Base-by-base conservation (phyloP, 2,113 vertebrate species). In the Psilopsiagon aymara region DNA sequence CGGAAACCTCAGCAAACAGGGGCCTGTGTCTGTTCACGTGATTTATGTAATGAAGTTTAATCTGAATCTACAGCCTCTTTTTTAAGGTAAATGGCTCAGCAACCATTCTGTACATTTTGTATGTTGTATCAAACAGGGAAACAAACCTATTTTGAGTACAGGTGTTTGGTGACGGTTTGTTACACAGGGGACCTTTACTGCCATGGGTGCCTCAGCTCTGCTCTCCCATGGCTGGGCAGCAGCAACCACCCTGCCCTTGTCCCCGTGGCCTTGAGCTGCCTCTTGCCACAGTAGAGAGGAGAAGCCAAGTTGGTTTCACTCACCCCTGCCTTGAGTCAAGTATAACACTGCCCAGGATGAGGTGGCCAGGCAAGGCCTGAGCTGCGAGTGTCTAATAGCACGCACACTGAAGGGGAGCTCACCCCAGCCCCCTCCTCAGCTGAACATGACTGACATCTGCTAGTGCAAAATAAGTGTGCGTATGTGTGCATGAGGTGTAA, bases 71-170 rank as follows among this genome's bases (percentile, higher is more conserved):
- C 71, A 21, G 88, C 97, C 70, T 97, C 97, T 97, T 98, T 98
- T 96, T 97, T 97, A 98, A 98, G 86, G 95, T 97, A 95, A 98
- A 97, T 92, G 91, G 93, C 95, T 95, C 82, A 98, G 97, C 95
- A 98, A 97, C 91, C 91, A 86, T 92, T 84, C 92, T 97, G 96
- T 98, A 98, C 93, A 88, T 99, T 98, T 98, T 99, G 96, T 98
- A 98, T 99, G 99, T 99, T 99, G 97, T 98, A 98, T 93, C 95
- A 97, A 98, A 52, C 39, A 82, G 79, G 94, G 97, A 98, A 98
- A 98, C 97, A 95, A 33, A 64, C 11, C 19, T 78, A 53, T 91
- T 95, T 95, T 85, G 74, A 52, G 37, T 49, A 78, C 44, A 73
- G 62, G 17, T 76, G 51, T 25, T 47, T 19, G 28, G 74, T 39